A percentile compares a stretch with the other conserved stretches of the same genome.
These are phyloP conservation scores for Apodemia mormo DNA, from an alignment of 2,888 invertebrate species.

Conservation along the genomic window DNA sequence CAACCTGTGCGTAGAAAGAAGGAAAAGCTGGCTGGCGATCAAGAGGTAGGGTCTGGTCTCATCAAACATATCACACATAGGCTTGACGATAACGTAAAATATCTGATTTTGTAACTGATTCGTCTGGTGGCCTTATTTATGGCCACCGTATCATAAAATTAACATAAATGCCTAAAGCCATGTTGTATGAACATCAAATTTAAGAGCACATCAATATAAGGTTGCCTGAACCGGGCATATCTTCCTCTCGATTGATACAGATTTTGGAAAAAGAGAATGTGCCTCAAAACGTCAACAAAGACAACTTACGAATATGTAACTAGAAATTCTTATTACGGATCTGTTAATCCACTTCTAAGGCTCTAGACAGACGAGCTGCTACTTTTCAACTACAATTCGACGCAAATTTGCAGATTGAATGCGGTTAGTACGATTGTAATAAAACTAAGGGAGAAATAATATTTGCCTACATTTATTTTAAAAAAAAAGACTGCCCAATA, in stretches of 20 bases:
- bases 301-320: too few species aligned
- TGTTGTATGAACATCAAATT: conserved; percentile 23
- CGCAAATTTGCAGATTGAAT: too few species aligned
- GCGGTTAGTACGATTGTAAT: too few species aligned
- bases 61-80: background rate
- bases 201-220: conserved; percentile 25
- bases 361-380: too few species aligned
- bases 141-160: background rate
- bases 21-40: background rate
- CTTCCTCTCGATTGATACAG: conserved; percentile 36
- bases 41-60: background rate
- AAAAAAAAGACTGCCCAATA: too few species aligned
- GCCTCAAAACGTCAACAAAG: conserved; percentile 29
- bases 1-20: too few species aligned
- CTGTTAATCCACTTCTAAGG: too few species aligned
- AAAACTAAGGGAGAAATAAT: too few species aligned
- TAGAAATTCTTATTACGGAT: too few species aligned
- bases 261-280: conserved; percentile 36
- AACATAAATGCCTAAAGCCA: conserved; percentile 2
- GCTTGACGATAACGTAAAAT: background rate
- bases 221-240: conserved; percentile 27
- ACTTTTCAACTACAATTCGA: too few species aligned
- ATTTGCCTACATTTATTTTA: too few species aligned
- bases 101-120: conserved; percentile 2
- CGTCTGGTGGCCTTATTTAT: background rate